These are phyloP conservation scores for Spheniscus mendiculus DNA, from an alignment of 2,113 vertebrate genomes.

Conservation along the genomic window DNA sequence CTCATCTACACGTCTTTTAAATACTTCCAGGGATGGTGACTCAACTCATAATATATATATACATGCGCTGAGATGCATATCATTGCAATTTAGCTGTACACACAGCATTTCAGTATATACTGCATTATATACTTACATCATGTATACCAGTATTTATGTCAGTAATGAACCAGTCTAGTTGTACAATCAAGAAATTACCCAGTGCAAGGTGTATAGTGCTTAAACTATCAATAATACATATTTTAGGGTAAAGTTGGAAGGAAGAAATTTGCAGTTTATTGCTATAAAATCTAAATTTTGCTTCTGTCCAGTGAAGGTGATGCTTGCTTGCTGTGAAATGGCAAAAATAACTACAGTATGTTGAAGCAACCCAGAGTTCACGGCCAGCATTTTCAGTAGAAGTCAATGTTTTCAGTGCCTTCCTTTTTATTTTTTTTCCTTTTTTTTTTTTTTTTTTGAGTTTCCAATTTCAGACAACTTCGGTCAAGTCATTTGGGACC, in stretches of 20 bases:
- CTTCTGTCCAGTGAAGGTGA: not conserved
- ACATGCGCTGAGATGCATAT: rapidly evolving
- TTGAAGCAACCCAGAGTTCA: not conserved
- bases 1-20: too few relatives aligned
- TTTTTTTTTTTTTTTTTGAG: not conserved
- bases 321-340: not conserved
- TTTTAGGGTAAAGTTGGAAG: not conserved
- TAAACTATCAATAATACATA: not conserved
- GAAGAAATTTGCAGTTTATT: not conserved
- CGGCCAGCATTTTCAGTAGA: not conserved
- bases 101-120: not conserved
- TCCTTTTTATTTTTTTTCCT: not conserved
- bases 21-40: too few relatives aligned
- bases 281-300: not conserved
- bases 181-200: not conserved
- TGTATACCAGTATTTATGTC: not conserved
- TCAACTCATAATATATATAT: too few relatives aligned
- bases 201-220: not conserved
- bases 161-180: not conserved
- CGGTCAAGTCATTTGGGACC: not conserved
- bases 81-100: not conserved
- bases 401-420: not conserved
- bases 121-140: not conserved
- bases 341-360: not conserved
- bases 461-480: not conserved